These are phyloP conservation scores for Gadus chalcogrammus DNA, from an alignment of 2,113 vertebrate genomes.

Conservation along the genomic window DNA sequence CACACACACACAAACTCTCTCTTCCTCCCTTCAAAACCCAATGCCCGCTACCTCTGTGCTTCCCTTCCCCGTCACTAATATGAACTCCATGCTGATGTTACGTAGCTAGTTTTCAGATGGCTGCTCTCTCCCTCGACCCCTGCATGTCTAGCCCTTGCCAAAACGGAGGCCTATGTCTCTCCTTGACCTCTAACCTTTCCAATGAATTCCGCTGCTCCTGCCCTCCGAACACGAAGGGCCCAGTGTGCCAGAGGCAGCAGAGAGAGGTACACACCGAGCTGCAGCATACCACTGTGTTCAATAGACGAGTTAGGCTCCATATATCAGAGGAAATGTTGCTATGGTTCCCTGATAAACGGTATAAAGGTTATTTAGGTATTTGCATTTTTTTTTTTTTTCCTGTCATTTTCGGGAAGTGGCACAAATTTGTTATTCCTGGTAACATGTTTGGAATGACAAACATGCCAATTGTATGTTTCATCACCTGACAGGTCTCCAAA, in stretches of 20 bases:
- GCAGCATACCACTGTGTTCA: background rate
- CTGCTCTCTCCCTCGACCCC: slow-evolving; percentile 25
- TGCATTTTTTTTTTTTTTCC: too few species aligned
- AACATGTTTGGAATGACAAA: too few species aligned
- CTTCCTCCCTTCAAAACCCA: background rate
- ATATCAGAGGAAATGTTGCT: too few species aligned
- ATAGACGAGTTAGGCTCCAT: too few species aligned
- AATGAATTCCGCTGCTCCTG: slow-evolving; percentile 44
- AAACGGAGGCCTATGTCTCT: slow-evolving; percentile 47
- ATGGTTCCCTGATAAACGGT: too few species aligned
- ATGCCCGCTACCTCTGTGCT: background rate
- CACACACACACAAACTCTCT: background rate
- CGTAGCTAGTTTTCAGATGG: slow-evolving; percentile 35
- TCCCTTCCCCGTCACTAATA: slow-evolving; percentile 4
- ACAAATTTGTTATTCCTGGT: too few species aligned
- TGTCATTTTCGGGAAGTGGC: too few species aligned
- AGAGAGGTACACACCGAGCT: slow-evolving; percentile 33
- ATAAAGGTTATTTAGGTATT: too few species aligned
- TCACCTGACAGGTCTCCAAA: slow-evolving; percentile 36
- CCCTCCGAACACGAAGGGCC: slow-evolving; percentile 29
- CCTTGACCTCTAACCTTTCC: slow-evolving; percentile 42
- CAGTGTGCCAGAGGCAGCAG: slow-evolving; percentile 40
- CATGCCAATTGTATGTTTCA: slow-evolving; percentile 19
- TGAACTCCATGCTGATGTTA: slow-evolving; percentile 5
- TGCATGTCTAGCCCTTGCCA: slow-evolving; percentile 45